Percentiles rank a stretch among this genome's conserved stretches.
Conservation (phyloP, 2,888 invertebrate species). For the Zygothrica quintamaculata region DNA sequence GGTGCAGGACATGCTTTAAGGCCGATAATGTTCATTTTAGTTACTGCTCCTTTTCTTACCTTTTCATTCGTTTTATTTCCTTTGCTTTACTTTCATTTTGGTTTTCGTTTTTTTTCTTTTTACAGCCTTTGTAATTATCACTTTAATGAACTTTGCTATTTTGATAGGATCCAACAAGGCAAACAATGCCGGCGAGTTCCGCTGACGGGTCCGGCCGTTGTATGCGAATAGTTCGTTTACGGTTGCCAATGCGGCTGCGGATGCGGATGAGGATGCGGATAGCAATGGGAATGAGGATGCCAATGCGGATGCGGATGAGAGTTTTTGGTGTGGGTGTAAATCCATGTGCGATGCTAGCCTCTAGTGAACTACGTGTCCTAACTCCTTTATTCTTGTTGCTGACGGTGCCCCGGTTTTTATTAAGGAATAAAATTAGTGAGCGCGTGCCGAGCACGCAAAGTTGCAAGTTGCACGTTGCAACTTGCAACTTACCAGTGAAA, state of each 20-base stretch:
- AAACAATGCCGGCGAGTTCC: slow-evolving; percentile 42
- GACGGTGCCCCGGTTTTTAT: slow-evolving; percentile 63
- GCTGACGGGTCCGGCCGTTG: slow-evolving; percentile 15
- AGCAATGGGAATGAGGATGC: slow-evolving; percentile 3
- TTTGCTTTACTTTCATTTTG: too few relatives aligned
- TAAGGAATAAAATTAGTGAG: slow-evolving; percentile 78
- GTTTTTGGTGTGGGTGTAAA: too few relatives aligned
- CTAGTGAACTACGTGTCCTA: slow-evolving; percentile 30
- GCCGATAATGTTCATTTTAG: slow-evolving; percentile 3
- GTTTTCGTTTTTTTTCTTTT: too few relatives aligned
- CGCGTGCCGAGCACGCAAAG: slow-evolving; percentile 71
- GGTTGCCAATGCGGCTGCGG: too few relatives aligned
- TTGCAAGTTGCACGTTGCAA: slow-evolving; percentile 37
- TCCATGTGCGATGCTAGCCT: slow-evolving; percentile 17
- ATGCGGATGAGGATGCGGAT: not conserved
- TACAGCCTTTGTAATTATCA: slow-evolving; percentile 76
- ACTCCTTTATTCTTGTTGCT: slow-evolving; percentile 39
- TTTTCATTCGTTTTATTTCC: too few relatives aligned
- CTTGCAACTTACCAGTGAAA: slow-evolving; percentile 29
- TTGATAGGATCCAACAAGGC: slow-evolving; percentile 58
- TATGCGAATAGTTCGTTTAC: not conserved
- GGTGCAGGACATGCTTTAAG: slow-evolving; percentile 3
- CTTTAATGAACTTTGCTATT: slow-evolving; percentile 79
- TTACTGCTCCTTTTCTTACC: too few relatives aligned
- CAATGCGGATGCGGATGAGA: slow-evolving; percentile 2